phyloP scores from a whole-genome alignment of 2,888 invertebrate species.

The Glyphotaelius pellucidus region DNA sequence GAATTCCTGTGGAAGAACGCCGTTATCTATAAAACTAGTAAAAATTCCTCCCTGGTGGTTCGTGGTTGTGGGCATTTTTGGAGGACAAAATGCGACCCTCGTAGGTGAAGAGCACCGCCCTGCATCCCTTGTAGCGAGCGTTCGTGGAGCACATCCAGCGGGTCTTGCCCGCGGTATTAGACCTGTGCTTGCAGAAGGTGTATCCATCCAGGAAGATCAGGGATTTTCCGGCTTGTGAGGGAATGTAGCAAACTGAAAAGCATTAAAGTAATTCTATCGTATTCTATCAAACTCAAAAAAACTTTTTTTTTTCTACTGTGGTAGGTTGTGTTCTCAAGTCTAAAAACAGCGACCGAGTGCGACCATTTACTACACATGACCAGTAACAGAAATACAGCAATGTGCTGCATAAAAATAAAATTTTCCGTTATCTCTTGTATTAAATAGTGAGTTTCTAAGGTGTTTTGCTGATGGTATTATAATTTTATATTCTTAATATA shows the following conservation, averaged over 20 bases:
- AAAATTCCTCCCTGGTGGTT: conserved; percentile 67
- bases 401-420: no score
- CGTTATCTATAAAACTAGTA: not conserved
- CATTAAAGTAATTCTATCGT: not conserved
- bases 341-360: no score
- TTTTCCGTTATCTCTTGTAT: no score
- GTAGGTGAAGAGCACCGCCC: conserved; percentile 73
- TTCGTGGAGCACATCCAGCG: conserved; percentile 69
- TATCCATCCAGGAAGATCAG: conserved; percentile 68
- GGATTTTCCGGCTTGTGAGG: conserved; percentile 67
- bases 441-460: no score
- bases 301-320: no score
- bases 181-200: conserved; percentile 68
- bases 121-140: conserved; percentile 74
- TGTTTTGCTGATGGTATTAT: no score
- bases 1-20: not conserved
- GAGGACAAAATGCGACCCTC: conserved; percentile 74
- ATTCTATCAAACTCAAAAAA: not conserved
- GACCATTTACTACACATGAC: no score
- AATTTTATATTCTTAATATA: no score
- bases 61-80: conserved; percentile 73
- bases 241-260: conserved; percentile 31
- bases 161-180: conserved; percentile 67
- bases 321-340: no score
- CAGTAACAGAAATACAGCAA: no score